phyloP scores from a whole-genome alignment of 2,888 invertebrate genomes.

The Beris morrisii region DNA sequence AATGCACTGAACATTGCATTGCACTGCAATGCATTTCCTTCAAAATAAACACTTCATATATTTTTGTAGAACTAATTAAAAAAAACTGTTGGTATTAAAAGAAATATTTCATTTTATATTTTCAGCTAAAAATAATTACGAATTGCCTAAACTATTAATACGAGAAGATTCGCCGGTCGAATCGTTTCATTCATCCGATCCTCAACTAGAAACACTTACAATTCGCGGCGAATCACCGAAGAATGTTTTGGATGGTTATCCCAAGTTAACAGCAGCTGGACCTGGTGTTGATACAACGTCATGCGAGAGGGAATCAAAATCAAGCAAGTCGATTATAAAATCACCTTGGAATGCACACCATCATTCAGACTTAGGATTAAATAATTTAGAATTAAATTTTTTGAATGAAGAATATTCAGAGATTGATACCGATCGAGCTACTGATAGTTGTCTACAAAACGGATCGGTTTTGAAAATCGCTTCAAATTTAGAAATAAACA shows the following conservation, averaged over 20 bases:
- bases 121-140: conserved; percentile 41
- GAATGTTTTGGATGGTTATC: conserved; percentile 37
- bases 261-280: conserved; percentile 30
- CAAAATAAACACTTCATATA: no score
- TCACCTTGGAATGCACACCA: conserved; percentile 38
- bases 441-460: conserved; percentile 23
- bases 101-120: background rate
- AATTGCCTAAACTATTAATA: conserved; percentile 42
- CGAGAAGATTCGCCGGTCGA: conserved; percentile 43
- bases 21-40: no score
- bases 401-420: conserved; percentile 40
- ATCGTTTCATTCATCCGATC: conserved; percentile 41
- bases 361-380: conserved; percentile 41
- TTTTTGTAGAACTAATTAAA: no score
- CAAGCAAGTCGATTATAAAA: conserved; percentile 35
- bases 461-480: conserved; percentile 41
- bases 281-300: conserved; percentile 25
- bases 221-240: conserved; percentile 40
- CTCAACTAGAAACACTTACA: conserved; percentile 41
- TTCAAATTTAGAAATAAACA: conserved; percentile 41
- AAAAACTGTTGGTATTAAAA: no score
- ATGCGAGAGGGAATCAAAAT: conserved; percentile 32
- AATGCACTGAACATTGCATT: no score
- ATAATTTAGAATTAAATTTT: conserved; percentile 42
- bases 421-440: conserved; percentile 32